Evolutionary conservation across 2,113 vertebrate genomes (phyloP), one percentile per base, ranked within the genome.

Genomic region (Riparia riparia): DNA sequence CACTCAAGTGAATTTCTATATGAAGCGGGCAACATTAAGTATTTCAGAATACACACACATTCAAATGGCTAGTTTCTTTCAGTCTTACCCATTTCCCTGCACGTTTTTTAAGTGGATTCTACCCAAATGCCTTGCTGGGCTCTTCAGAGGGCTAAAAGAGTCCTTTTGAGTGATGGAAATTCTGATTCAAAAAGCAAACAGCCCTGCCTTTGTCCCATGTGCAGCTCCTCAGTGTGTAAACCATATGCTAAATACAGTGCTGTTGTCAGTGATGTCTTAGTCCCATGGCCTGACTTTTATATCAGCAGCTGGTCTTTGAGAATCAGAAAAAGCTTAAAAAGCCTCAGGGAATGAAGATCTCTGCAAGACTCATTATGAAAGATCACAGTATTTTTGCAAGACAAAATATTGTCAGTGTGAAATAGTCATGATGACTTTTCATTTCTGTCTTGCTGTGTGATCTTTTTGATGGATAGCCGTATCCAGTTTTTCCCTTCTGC

Each of bases 331-430:
- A 89, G 81, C 73, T 77, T 76, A 42, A 86, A 86, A 81, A 92
- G 77, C 91, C 84, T 68, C 53, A 51, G 89, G 91, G 91, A 91
- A 34, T 68, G 21, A 71, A 92, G 24, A 69, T 91, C 73, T 86
- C 77, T 63, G 44, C 78, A 84, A 65, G 21, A 60, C 41, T 91
- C 56, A 54, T 82, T 86, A 37, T 72, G 61, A 82, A 68, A 79
- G 73, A 96, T 84, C 42, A 49, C 77, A 84, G 53, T n/a, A 26
- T 87, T 85, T 87, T 87, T 93, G 29, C 78, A 82, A 85, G 86
- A 65, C 42, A 54, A n/a, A 89, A 18, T 76, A 68, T 79, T 93
- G 82, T 41, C 63, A 20, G 31, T 64, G 51, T 86, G 45, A 47
- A 91, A 68, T n/a, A 65, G 58, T 58, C 7, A 2, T 5, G 22